Conservation (phyloP, 1,140 invertebrate species). For the Hyposmocoma kahamanoa region DNA sequence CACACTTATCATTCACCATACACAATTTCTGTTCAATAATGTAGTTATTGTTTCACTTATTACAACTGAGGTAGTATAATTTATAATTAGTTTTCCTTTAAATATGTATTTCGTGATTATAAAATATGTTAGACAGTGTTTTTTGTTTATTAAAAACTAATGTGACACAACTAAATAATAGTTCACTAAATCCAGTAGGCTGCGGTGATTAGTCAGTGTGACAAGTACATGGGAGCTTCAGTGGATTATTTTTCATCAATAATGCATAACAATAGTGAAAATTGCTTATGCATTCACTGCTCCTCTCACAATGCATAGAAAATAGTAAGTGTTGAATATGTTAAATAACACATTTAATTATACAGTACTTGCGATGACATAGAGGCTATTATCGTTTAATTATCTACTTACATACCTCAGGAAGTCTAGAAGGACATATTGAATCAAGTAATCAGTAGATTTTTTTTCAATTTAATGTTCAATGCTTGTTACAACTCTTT, state of each 20-base stretch:
- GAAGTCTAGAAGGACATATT: too few species aligned
- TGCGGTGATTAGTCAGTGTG: not conserved
- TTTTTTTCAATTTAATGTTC: too few species aligned
- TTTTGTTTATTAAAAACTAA: too few species aligned
- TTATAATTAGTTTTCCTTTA: too few species aligned
- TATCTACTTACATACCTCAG: too few species aligned
- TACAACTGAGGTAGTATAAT: too few species aligned
- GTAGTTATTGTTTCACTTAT: not conserved
- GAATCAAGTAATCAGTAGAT: too few species aligned
- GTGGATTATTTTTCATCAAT: conserved; percentile 6
- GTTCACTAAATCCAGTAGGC: not conserved
- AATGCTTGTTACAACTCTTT: too few species aligned
- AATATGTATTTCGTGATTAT: not conserved
- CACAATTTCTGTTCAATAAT: not conserved
- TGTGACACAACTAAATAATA: too few species aligned
- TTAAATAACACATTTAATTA: too few species aligned
- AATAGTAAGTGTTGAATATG: conserved; percentile 46
- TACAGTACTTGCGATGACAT: too few species aligned
- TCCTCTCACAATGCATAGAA: conserved; percentile 44
- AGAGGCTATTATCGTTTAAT: too few species aligned
- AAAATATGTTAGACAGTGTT: not conserved
- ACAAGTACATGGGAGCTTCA: not conserved
- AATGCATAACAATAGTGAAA: conserved; percentile 10
- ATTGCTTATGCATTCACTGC: conserved; percentile 10
- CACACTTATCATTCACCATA: conserved; percentile 24